phyloP scores from a whole-genome alignment of 2,888 invertebrate species.

The Notodonta ziczac region DNA sequence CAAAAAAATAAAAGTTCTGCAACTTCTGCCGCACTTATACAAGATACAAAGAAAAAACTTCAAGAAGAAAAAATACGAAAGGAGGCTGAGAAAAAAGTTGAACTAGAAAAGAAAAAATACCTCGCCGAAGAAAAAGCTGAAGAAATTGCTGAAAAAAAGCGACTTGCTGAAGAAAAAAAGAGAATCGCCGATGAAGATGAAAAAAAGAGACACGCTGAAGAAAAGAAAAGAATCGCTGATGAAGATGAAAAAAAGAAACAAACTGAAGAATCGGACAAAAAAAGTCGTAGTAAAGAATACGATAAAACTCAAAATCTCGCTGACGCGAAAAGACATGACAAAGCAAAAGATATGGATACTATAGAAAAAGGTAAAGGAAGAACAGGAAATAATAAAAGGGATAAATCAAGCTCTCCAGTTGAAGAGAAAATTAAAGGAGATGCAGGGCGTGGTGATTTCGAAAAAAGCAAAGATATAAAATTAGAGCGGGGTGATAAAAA shows the following conservation, averaged over 20 bases:
- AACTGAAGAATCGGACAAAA: not conserved
- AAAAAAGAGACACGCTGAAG: not conserved
- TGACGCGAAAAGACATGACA: not conserved
- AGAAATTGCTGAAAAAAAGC: not conserved
- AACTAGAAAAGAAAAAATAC: not conserved
- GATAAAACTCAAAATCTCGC: not conserved
- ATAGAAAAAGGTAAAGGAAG: not conserved
- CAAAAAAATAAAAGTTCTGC: conserved; percentile 16
- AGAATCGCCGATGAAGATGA: not conserved
- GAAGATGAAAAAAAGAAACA: not conserved
- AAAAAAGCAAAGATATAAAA: not conserved
- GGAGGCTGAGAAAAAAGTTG: not conserved
- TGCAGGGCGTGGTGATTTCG: not conserved
- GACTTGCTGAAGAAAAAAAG: not conserved
- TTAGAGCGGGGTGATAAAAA: not conserved
- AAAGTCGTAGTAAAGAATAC: not conserved
- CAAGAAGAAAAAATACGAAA: conserved; percentile 31
- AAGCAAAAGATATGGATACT: not conserved
- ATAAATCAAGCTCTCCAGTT: not conserved
- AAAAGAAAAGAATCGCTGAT: not conserved
- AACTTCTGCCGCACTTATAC: conserved; percentile 62
- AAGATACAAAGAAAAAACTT: conserved; percentile 38
- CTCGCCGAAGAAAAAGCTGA: conserved; percentile 1
- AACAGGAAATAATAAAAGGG: not conserved
- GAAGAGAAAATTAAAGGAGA: not conserved